phyloP scores from a whole-genome alignment of 2,113 vertebrate species.

The Todiramphus saurophagus region DNA sequence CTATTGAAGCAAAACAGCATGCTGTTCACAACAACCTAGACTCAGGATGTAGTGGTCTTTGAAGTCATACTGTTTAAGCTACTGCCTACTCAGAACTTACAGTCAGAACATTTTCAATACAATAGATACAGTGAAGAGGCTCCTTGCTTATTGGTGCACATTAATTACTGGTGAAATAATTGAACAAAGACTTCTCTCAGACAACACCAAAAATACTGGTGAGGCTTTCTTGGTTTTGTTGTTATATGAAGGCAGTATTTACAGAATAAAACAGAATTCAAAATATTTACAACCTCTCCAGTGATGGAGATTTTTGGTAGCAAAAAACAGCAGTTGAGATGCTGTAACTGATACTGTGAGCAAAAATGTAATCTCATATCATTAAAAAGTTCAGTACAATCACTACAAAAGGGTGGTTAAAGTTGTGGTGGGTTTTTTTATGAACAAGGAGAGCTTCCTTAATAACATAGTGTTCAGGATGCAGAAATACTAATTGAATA shows the following conservation, averaged over 20 bases:
- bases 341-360: not conserved
- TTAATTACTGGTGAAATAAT: too few relatives aligned
- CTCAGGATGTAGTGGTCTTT: too few relatives aligned
- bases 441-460: not conserved
- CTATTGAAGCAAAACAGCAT: not conserved
- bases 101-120: too few relatives aligned
- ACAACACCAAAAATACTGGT: too few relatives aligned
- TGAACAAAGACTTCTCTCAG: too few relatives aligned
- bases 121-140: too few relatives aligned
- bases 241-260: too few relatives aligned
- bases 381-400: not conserved
- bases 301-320: not conserved
- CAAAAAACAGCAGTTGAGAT: not conserved
- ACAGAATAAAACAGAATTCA: too few relatives aligned
- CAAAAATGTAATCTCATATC: not conserved
- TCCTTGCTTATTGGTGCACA: too few relatives aligned
- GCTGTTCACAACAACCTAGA: not conserved
- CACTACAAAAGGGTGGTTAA: not conserved
- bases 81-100: too few relatives aligned
- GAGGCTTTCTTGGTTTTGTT: too few relatives aligned
- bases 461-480: not conserved
- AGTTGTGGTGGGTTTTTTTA: not conserved
- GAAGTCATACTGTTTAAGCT: too few relatives aligned
- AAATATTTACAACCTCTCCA: not conserved
- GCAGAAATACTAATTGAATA: slow-evolving; percentile 24